phyloP scores from a whole-genome alignment of 2,797 vertebrate species.

The Botia almorhae region DNA sequence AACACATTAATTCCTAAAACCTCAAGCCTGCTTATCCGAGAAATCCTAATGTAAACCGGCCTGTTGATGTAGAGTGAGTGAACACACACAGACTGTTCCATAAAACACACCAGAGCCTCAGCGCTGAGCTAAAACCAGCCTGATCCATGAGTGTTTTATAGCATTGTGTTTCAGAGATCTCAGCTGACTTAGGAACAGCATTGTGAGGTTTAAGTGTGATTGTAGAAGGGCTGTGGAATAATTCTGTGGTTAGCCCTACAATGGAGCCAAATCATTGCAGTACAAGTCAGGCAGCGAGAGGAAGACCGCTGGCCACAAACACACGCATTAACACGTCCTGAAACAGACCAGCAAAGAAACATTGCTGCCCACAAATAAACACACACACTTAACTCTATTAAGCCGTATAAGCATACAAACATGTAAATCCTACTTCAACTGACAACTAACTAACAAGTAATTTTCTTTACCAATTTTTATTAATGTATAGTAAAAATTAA shows the following conservation, averaged over 20 bases:
- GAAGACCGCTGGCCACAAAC: not conserved
- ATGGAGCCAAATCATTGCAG: slow-evolving; percentile 16
- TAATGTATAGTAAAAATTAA: no score
- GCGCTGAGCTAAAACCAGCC: not conserved
- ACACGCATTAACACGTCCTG: not conserved
- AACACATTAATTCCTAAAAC: not conserved
- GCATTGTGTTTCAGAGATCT: not conserved
- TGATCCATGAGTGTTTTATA: not conserved
- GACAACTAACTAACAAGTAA: not conserved
- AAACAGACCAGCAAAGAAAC: not conserved
- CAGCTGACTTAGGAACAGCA: slow-evolving; percentile 3
- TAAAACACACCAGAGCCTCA: not conserved
- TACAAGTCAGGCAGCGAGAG: slow-evolving; percentile 10
- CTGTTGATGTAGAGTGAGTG: slow-evolving; percentile 2
- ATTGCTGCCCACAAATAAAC: not conserved
- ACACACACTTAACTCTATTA: not conserved
- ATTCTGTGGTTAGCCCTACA: slow-evolving; percentile 20
- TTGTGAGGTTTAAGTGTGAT: not conserved
- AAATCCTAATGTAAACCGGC: slow-evolving; percentile 26
- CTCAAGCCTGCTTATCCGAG: slow-evolving; percentile 3
- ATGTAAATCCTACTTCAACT: no score
- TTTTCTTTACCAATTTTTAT: no score
- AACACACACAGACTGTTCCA: not conserved
- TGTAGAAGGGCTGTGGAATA: not conserved
- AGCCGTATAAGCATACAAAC: not conserved